Base-by-base conservation (phyloP, 1,140 invertebrate genomes). In the Ylistrum balloti region DNA sequence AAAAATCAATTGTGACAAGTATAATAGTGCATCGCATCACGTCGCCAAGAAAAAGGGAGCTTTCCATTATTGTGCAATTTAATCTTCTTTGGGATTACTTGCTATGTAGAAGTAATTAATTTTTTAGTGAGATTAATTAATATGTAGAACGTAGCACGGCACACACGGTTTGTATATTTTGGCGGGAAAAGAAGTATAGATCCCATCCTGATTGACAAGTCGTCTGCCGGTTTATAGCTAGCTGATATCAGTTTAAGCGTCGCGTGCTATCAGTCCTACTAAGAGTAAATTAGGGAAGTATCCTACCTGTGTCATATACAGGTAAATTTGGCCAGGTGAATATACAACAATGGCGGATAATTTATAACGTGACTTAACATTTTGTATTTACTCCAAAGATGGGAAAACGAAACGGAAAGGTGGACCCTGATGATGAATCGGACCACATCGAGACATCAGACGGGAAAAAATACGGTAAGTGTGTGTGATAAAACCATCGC, bases 161-260 rank as follows among this genome's bases (percentile, higher is more conserved):
- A n/a, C n/a, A n/a, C 35, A 38, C 35, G n/a, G 56, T 74, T 74
- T 74, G 28, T 28, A 74, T n/a, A 74, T 74, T 74, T 74, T 74
- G 56, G 56, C 56, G 56, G 56, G 56, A 74, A 74, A 74, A 74
- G 1, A 28, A 1, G n/a, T 74, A 5, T n/a, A 9, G 2, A 3
- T 74, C 5, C 17, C 5, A 28, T 3, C 28, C 56, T n/a, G 9
- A 74, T 74, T 74, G 56, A 74, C 56, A 28, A 17, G 56, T 74
- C 56, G 56, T 74, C 56, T 74, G 56, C 56, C 28, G 56, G 56
- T 74, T 74, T 74, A 74, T 74, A n/a, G 56, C 22, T 1, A 28
- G 56, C 56, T 11, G 56, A 74, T 74, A 74, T 74, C 56, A 74
- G 56, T 38, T 7, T 1, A 28, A n/a, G 2, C 1, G 41, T n/a